These are phyloP conservation scores for Rotaria socialis DNA, from an alignment of 2,888 invertebrate genomes.

Conservation along the genomic window DNA sequence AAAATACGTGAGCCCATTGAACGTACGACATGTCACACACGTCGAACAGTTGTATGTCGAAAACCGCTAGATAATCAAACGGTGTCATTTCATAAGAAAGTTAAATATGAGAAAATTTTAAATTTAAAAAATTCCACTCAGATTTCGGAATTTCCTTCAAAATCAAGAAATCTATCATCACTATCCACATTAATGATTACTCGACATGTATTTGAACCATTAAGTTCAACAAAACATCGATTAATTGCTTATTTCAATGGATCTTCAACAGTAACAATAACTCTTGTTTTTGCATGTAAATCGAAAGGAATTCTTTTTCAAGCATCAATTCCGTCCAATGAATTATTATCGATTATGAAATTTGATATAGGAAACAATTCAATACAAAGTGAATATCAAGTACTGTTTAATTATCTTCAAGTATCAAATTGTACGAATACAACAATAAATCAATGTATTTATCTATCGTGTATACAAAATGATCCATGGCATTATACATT, in stretches of 20 bases:
- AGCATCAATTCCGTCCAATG: not conserved
- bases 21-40: not conserved
- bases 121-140: not conserved
- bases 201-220: not conserved
- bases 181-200: not conserved
- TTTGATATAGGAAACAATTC: not conserved
- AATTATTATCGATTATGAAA: not conserved
- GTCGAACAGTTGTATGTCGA: not conserved
- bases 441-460: not conserved
- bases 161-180: not conserved
- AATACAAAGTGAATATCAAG: not conserved
- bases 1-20: constrained; percentile 9
- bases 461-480: not conserved
- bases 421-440: not conserved
- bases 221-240: not conserved
- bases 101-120: not conserved
- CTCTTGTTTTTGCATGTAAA: not conserved
- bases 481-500: not conserved
- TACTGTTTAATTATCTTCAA: not conserved
- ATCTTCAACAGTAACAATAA: not conserved
- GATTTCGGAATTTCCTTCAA: not conserved
- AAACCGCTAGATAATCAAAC: not conserved
- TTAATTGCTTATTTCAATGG: not conserved
- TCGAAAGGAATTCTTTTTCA: not conserved
- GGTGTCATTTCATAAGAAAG: not conserved